Evolutionary conservation across 1,140 invertebrate genomes (phyloP).

Genomic region (Drosophila bocqueti): DNA sequence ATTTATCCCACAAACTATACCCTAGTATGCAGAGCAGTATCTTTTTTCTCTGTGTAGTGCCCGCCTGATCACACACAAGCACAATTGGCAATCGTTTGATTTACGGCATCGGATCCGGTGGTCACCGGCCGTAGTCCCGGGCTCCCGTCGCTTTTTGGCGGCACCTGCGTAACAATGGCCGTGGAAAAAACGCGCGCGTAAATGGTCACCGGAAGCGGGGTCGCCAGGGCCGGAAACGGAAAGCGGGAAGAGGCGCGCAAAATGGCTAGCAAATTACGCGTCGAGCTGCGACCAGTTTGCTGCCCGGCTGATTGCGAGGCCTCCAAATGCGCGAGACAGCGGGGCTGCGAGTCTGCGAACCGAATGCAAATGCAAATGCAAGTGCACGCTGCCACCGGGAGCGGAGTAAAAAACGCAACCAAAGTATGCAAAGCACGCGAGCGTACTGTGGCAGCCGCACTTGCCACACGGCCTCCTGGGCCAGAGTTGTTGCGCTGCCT

Average conservation of each 20-base stretch:
- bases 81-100: constrained; percentile 73
- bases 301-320: constrained; percentile 33
- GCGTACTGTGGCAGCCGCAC: constrained; percentile 71
- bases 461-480: constrained; percentile 41
- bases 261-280: constrained; percentile 62
- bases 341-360: constrained; percentile 8
- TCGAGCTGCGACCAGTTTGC: constrained; percentile 15
- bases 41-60: constrained; percentile 10
- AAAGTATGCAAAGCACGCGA: constrained; percentile 85
- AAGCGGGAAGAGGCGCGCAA: constrained; percentile 43
- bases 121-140: constrained; percentile 11
- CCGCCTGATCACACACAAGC: constrained; percentile 47
- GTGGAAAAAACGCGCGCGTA: constrained; percentile 55
- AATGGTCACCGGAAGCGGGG: constrained; percentile 36
- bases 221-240: constrained; percentile 41
- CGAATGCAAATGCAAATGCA: constrained; percentile 36
- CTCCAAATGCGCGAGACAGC: constrained; percentile 3
- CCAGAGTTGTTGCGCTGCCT: constrained; percentile 32
- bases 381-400: constrained; percentile 52
- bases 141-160: neutral
- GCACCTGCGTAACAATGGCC: constrained; percentile 30
- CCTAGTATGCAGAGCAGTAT: neutral
- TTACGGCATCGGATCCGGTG: constrained; percentile 50
- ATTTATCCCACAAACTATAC: neutral
- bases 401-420: constrained; percentile 76